Percentiles rank a stretch among this genome's conserved stretches.
These are phyloP conservation scores for Diplazon laetatorius DNA, from an alignment of 2,888 invertebrate species.

Conservation along the genomic window DNA sequence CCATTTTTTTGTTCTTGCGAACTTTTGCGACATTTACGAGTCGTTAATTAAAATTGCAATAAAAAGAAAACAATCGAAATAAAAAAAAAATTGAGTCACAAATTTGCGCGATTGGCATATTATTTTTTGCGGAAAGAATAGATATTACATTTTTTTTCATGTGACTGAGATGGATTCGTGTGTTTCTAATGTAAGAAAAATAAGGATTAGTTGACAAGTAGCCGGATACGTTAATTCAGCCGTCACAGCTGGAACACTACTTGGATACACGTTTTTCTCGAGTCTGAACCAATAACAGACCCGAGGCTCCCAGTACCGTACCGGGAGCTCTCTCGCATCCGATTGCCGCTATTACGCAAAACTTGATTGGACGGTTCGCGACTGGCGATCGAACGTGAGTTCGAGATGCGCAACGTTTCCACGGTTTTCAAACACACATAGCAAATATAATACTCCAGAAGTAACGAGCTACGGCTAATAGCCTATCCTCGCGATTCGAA, in stretches of 20 bases:
- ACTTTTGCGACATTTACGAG: too few species aligned
- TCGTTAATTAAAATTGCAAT: too few species aligned
- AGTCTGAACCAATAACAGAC: constrained; percentile 14
- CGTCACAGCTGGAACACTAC: background rate
- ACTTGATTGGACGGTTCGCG: constrained; percentile 51
- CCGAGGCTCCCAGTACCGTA: constrained; percentile 15
- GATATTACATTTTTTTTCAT: too few species aligned
- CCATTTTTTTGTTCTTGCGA: too few species aligned
- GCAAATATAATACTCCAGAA: constrained; percentile 26
- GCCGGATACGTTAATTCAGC: background rate
- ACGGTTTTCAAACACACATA: background rate
- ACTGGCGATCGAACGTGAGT: constrained; percentile 56
- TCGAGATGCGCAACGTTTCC: constrained; percentile 45
- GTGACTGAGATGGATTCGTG: too few species aligned
- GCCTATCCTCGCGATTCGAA: constrained; percentile 36
- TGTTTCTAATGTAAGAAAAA: too few species aligned
- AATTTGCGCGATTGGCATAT: too few species aligned
- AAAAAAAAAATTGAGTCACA: too few species aligned
- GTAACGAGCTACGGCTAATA: constrained; percentile 48
- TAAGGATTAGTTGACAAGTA: background rate
- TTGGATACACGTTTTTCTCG: constrained; percentile 16
- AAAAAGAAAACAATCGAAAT: too few species aligned
- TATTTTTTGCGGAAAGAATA: too few species aligned
- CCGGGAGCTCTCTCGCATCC: constrained; percentile 40
- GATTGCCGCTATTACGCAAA: constrained; percentile 44